A percentile compares a stretch with the other conserved stretches of the same genome.
Evolutionary conservation across 2,797 vertebrate genomes (phyloP).

Genomic region (Enteromius argenteus): DNA sequence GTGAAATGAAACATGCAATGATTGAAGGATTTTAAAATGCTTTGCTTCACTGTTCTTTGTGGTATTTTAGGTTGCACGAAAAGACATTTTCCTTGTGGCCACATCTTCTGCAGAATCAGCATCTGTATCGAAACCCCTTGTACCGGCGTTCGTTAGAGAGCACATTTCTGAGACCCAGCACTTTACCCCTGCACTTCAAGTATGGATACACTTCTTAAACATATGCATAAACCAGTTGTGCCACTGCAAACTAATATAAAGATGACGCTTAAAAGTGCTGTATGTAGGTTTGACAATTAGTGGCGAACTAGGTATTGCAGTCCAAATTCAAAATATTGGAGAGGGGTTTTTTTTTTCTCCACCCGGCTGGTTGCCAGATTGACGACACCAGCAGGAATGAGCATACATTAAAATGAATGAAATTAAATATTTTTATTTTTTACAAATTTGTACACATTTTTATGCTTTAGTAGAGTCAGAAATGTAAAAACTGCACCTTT

Average conservation of each 20-base stretch:
- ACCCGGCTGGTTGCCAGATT: too few relatives aligned
- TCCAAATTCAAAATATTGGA: too few relatives aligned
- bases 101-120: conserved; percentile 79
- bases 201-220: conserved; percentile 65
- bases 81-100: conserved; percentile 85
- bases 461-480: too few relatives aligned
- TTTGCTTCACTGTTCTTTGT: conserved; percentile 19
- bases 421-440: too few relatives aligned
- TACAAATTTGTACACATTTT: too few relatives aligned
- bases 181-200: conserved; percentile 83
- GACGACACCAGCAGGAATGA: too few relatives aligned
- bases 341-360: too few relatives aligned
- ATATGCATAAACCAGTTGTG: neutral
- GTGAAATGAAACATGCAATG: neutral
- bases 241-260: neutral
- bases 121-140: conserved; percentile 80
- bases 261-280: neutral
- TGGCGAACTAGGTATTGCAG: too few relatives aligned
- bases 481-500: too few relatives aligned
- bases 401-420: too few relatives aligned
- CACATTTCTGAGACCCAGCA: conserved; percentile 78
- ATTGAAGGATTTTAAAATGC: neutral
- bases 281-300: too few relatives aligned
- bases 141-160: conserved; percentile 76
- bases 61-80: conserved; percentile 76